Percentiles rank a stretch among this genome's conserved stretches.
Conservation (phyloP, 2,888 invertebrate genomes). For the Troides aeacus region DNA sequence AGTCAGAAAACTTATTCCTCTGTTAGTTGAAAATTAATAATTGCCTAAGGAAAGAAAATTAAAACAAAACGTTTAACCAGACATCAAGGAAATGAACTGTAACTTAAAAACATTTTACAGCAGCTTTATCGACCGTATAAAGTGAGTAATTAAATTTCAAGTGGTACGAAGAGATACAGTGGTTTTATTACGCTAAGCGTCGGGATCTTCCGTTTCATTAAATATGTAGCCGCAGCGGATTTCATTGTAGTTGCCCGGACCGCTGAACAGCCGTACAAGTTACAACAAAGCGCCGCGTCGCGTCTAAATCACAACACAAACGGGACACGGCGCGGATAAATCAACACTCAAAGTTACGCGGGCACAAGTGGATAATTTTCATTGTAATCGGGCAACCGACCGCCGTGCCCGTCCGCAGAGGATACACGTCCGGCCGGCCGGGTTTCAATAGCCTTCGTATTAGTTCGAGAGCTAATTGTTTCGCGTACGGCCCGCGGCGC, state of each 20-base stretch:
- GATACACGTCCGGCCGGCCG: slow-evolving; percentile 41
- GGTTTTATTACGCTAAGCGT: slow-evolving; percentile 1
- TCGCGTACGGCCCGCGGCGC: slow-evolving; percentile 38
- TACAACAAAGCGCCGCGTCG: slow-evolving; percentile 25
- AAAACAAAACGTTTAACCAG: too few species aligned
- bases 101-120: too few species aligned
- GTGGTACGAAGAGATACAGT: not conserved
- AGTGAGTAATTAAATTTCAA: too few species aligned
- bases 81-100: too few species aligned
- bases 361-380: slow-evolving; percentile 43
- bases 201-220: slow-evolving; percentile 8
- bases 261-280: slow-evolving; percentile 15
- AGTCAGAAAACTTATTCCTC: too few species aligned
- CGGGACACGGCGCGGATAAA: slow-evolving; percentile 34
- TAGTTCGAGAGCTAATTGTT: slow-evolving; percentile 64
- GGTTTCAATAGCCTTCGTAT: slow-evolving; percentile 51
- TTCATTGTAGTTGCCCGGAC: slow-evolving; percentile 21
- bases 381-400: slow-evolving; percentile 40
- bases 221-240: slow-evolving; percentile 14
- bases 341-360: slow-evolving; percentile 36
- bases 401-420: slow-evolving; percentile 43
- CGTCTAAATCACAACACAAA: slow-evolving; percentile 29
- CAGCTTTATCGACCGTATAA: too few species aligned
- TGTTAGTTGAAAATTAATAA: too few species aligned
- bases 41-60: too few species aligned